Base-by-base conservation (phyloP, 2,797 vertebrate species). In the Xerus rutilus region DNA sequence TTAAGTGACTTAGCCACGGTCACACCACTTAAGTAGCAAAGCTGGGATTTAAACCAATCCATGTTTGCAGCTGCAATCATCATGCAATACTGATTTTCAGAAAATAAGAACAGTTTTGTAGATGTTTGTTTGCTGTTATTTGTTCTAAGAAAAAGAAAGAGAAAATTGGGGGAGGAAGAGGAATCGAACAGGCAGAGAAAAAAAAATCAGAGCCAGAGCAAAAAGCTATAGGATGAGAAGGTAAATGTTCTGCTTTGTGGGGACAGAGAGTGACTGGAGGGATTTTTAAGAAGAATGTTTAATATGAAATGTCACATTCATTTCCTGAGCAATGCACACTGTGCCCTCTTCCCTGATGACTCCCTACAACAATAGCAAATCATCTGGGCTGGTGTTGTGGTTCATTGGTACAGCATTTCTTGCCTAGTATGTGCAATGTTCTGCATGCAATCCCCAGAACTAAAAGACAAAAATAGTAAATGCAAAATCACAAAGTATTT, bases 11-110 rank as follows among this genome's bases (percentile, higher is more conserved):
- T 78, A 70, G 28, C 13, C 3, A 49, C 21, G 5, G 21, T 82
- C 23, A 81, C 2, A 7, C 0, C 5, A 5, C 5, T 64, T 43
- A 28, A 47, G 23, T 7, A 1, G 0, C 21, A 43, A n/a, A 39
- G 18, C 18, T 76, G 3, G 9, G 9, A 76, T 89, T 78, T 49
- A n/a, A 95, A 65, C n/a, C 4, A 73, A 87, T 64, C 47, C n/a
- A 72, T 39, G n/a, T n/a, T 39, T 15, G 0, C 0, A 81, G 30
- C 0, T 65, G 73, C 45, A 83, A 59, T 23, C n/a, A 11, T 35
- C 25, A 84, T 8, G 15, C 1, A n/a, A 32, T 43, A 9, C 3
- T 67, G 20, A 54, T 21, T 69, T 79, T 64, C 15, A 47, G 28
- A 47, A 88, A 64, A 65, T 35, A 62, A 92, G 59, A 94, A 54